Conservation (phyloP, 2,113 vertebrate species). For the Haplotaxodon microlepis region DNA sequence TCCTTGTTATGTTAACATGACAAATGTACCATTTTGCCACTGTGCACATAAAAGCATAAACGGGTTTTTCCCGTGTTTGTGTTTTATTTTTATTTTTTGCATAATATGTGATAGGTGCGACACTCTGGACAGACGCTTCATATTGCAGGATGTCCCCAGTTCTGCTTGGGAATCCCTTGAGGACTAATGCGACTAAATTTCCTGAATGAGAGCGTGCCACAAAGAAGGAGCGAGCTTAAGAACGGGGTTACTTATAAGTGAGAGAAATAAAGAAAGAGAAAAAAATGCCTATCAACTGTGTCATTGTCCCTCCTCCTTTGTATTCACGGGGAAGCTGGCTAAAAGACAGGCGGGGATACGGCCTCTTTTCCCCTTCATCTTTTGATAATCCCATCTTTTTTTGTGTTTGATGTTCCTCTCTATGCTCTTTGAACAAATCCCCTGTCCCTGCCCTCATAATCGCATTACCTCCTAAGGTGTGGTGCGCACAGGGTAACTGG, state of each 20-base stretch:
- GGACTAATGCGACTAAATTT: background rate
- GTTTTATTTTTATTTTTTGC: background rate
- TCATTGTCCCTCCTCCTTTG: background rate
- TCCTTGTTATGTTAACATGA: background rate
- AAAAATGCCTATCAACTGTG: background rate
- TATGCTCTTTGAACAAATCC: conserved; percentile 64
- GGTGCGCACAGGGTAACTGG: conserved; percentile 50
- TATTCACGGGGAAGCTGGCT: conserved; percentile 3
- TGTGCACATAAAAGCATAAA: background rate
- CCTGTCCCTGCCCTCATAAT: conserved; percentile 57
- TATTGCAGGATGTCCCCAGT: background rate
- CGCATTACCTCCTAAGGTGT: conserved; percentile 63
- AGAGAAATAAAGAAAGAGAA: background rate
- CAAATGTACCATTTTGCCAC: background rate
- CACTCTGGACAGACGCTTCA: background rate
- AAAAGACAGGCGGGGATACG: conserved; percentile 5
- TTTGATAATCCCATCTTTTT: conserved; percentile 49
- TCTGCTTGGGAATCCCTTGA: background rate
- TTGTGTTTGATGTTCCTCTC: conserved; percentile 59
- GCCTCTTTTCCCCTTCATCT: conserved; percentile 39
- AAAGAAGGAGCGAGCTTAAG: background rate
- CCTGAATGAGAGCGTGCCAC: background rate
- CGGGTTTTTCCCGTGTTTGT: background rate
- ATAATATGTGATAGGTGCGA: background rate
- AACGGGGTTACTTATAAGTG: background rate